Conservation (phyloP, 2,888 invertebrate species). For the Antheraea yamamai region DNA sequence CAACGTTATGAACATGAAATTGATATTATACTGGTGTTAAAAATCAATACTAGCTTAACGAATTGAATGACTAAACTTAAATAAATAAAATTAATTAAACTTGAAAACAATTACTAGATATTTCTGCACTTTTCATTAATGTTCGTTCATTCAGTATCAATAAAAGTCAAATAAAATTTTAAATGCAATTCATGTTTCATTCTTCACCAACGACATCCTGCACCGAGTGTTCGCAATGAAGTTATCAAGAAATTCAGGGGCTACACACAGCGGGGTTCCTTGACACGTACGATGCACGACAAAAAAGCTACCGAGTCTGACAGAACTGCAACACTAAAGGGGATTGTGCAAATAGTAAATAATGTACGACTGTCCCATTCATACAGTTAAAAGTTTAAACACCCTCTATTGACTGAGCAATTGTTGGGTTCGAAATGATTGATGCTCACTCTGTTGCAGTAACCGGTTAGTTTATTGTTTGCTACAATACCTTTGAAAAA, state of each 20-base stretch:
- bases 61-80: too few relatives aligned
- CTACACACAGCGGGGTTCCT: slow-evolving; percentile 50
- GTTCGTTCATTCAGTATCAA: too few relatives aligned
- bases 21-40: too few relatives aligned
- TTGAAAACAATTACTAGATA: too few relatives aligned
- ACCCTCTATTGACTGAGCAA: slow-evolving; percentile 72
- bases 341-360: slow-evolving; percentile 68
- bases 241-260: slow-evolving; percentile 74
- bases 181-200: slow-evolving; percentile 44
- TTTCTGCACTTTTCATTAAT: too few relatives aligned
- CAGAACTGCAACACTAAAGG: slow-evolving; percentile 46
- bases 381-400: slow-evolving; percentile 74
- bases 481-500: slow-evolving; percentile 13
- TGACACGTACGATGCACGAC: slow-evolving; percentile 28
- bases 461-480: slow-evolving; percentile 19
- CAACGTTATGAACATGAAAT: too few relatives aligned
- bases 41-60: too few relatives aligned
- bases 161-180: background rate
- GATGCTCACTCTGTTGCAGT: slow-evolving; percentile 32
- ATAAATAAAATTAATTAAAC: too few relatives aligned
- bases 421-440: slow-evolving; percentile 64
- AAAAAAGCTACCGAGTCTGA: slow-evolving; percentile 65
- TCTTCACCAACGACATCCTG: slow-evolving; percentile 53
- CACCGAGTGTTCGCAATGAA: slow-evolving; percentile 65
- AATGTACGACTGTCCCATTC: slow-evolving; percentile 68